These are phyloP conservation scores for Ips typographus DNA, from an alignment of 1,140 invertebrate species.

Conservation along the genomic window DNA sequence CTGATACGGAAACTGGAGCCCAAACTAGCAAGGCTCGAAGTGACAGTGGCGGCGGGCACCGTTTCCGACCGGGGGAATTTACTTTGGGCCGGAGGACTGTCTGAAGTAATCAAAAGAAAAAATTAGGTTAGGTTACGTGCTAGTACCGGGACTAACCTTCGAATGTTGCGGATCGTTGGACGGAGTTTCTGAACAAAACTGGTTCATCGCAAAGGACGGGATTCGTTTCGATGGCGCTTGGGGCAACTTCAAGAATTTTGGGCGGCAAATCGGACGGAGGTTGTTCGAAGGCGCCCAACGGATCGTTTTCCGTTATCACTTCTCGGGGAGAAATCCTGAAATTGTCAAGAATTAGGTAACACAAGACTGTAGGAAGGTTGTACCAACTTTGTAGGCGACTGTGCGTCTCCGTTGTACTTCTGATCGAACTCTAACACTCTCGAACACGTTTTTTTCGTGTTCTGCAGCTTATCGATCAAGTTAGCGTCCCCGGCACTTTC, in stretches of 20 bases:
- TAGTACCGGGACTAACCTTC: constrained; percentile 47
- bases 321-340: constrained; percentile 37
- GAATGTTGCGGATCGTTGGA: constrained; percentile 60
- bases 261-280: constrained; percentile 38
- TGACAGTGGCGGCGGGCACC: constrained; percentile 72
- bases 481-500: constrained; percentile 75
- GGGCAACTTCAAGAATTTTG: constrained; percentile 34
- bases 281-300: constrained; percentile 76
- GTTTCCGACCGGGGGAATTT: constrained; percentile 78
- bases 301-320: constrained; percentile 52
- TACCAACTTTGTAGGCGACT: constrained; percentile 53
- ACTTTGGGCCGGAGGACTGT: constrained; percentile 53
- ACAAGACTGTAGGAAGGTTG: background rate
- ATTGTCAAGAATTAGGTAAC: constrained; percentile 3
- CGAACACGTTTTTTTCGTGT: constrained; percentile 50
- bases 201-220: constrained; percentile 43
- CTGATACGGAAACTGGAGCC: constrained; percentile 79
- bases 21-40: constrained; percentile 73
- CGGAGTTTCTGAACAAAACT: constrained; percentile 46
- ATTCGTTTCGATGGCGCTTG: constrained; percentile 22
- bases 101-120: constrained; percentile 16
- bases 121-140: background rate
- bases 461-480: constrained; percentile 69
- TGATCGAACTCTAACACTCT: constrained; percentile 51
- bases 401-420: constrained; percentile 42